Evolutionary conservation across 2,888 invertebrate species (phyloP).

Genomic region (Athetis lepigone): DNA sequence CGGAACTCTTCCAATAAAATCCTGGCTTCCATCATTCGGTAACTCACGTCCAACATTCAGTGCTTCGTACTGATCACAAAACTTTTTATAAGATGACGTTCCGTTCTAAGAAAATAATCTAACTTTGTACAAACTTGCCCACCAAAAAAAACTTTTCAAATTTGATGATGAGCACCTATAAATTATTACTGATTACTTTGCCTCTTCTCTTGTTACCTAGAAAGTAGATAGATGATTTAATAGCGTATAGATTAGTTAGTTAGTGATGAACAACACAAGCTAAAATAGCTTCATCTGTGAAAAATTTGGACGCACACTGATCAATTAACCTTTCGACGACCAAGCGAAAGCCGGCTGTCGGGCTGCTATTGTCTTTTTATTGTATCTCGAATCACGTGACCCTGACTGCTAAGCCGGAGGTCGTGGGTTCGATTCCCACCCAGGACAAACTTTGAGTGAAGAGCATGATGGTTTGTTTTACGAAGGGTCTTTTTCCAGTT

Average conservation of each 20-base stretch:
- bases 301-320: no score
- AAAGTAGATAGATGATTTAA: conserved; percentile 32
- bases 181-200: conserved; percentile 47
- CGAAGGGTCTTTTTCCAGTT: no score
- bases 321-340: no score
- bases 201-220: conserved; percentile 25
- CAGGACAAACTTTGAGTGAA: no score
- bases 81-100: conserved; percentile 59
- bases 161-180: conserved; percentile 62
- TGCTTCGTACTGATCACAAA: conserved; percentile 44
- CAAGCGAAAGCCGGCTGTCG: no score
- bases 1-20: conserved; percentile 22
- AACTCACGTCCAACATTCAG: conserved; percentile 24
- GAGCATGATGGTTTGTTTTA: no score
- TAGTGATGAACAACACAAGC: conserved; percentile 12
- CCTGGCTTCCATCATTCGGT: conserved; percentile 13
- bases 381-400: no score
- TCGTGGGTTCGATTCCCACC: no score
- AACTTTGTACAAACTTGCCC: conserved; percentile 57
- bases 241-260: conserved; percentile 47
- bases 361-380: no score
- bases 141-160: conserved; percentile 57
- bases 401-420: no score
- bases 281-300: not conserved
- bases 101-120: conserved; percentile 59